Conservation (phyloP, 2,888 invertebrate species). For the Torymus tubicola region DNA sequence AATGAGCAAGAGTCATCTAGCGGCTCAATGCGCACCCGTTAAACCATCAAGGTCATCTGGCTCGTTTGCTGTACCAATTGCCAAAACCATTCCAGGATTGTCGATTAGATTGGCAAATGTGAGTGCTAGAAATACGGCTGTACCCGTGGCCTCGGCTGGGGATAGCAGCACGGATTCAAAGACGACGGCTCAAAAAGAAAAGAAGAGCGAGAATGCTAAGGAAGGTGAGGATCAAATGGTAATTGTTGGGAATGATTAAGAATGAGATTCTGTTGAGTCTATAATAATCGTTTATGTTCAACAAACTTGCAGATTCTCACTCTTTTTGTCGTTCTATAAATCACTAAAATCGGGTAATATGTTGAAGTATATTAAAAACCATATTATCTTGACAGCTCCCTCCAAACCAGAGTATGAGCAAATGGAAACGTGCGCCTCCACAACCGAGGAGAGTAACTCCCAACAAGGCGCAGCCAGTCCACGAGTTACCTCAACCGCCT, state of each 20-base stretch:
- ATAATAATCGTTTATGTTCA: no score
- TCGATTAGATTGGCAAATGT: neutral
- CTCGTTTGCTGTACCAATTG: constrained; percentile 68
- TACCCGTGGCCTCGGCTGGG: neutral
- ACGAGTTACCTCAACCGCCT: constrained; percentile 69
- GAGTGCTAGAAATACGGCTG: neutral
- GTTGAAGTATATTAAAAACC: neutral
- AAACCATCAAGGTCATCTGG: constrained; percentile 68
- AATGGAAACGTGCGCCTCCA: constrained; percentile 47
- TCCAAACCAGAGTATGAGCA: constrained; percentile 41
- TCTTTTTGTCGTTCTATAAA: no score
- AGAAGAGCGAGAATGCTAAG: constrained; percentile 38
- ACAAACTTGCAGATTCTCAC: no score
- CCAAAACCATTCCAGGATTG: constrained; percentile 56
- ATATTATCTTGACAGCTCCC: constrained; percentile 18
- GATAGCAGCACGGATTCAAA: constrained; percentile 16
- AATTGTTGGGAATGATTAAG: no score
- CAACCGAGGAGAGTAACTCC: constrained; percentile 37
- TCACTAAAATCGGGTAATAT: no score
- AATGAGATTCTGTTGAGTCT: no score
- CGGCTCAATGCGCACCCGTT: constrained; percentile 70
- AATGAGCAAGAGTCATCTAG: constrained; percentile 68
- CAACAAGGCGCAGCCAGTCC: constrained; percentile 67
- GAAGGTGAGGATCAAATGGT: constrained; percentile 32
- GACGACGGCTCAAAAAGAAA: neutral